Evolutionary conservation across 2,888 invertebrate species (phyloP).

Genomic region (Teleiodes luculella): DNA sequence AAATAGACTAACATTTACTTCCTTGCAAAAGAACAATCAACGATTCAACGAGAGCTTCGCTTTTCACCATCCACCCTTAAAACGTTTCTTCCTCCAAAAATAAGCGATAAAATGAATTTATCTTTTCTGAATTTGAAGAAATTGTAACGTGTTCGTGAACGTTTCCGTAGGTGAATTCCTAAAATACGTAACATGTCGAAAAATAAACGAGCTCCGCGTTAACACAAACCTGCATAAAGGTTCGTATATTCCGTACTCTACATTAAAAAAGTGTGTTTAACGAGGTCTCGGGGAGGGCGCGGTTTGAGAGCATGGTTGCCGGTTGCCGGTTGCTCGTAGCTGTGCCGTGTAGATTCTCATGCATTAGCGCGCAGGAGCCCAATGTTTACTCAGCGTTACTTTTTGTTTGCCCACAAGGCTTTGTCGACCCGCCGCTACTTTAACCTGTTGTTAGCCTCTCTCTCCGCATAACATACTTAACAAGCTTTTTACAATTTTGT

Average conservation of each 20-base stretch:
- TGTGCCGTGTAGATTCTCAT: conserved; percentile 39
- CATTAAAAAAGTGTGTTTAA: conserved; percentile 18
- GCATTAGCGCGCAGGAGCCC: conserved; percentile 59
- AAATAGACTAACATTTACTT: conserved; percentile 18
- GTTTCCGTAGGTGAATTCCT: not conserved
- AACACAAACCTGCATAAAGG: conserved; percentile 1
- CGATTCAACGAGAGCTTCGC: not conserved
- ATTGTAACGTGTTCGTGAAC: not conserved
- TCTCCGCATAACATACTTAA: conserved; percentile 35
- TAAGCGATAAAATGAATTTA: not conserved
- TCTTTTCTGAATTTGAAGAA: not conserved
- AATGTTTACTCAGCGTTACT: conserved; percentile 57
- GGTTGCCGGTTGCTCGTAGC: no score
- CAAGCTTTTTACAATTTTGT: conserved; percentile 32
- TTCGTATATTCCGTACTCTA: conserved; percentile 4
- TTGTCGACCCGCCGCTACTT: conserved; percentile 47
- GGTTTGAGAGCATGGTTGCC: conserved; percentile 27
- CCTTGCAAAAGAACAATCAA: conserved; percentile 13
- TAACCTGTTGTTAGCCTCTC: conserved; percentile 54
- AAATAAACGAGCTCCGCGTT: conserved; percentile 5
- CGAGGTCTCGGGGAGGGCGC: conserved; percentile 27
- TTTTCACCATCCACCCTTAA: not conserved
- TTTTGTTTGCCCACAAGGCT: conserved; percentile 57
- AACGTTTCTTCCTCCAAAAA: not conserved
- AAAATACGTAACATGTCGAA: not conserved